Evolutionary conservation across 2,797 vertebrate genomes (phyloP).

Genomic region (Bufotes viridis): DNA sequence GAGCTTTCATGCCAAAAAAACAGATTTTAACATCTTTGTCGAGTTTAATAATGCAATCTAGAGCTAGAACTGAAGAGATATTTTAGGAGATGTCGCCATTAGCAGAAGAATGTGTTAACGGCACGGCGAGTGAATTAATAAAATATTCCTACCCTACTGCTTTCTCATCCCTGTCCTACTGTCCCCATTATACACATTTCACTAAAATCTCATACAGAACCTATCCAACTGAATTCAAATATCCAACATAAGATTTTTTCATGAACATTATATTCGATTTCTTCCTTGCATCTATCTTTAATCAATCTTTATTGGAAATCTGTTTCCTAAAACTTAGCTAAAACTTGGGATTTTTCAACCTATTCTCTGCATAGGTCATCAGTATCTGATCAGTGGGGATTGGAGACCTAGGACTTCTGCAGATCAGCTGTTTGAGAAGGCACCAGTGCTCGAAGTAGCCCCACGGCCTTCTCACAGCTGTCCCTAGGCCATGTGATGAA

Average conservation of each 20-base stretch:
- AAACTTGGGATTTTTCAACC: too few species aligned
- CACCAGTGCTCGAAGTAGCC: too few species aligned
- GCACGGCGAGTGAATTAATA: constrained; percentile 6
- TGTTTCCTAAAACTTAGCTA: not conserved
- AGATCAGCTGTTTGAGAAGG: too few species aligned
- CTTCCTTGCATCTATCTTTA: not conserved
- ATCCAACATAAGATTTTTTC: not conserved
- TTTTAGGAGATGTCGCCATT: constrained; percentile 39
- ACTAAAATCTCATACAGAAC: too few species aligned
- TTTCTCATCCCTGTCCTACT: not conserved
- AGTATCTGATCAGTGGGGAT: too few species aligned
- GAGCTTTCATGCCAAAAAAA: constrained; percentile 43
- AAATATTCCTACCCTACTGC: not conserved
- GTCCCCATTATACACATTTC: not conserved
- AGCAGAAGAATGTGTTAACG: constrained; percentile 16
- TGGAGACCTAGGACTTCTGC: too few species aligned
- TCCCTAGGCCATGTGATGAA: too few species aligned
- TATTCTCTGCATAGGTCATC: too few species aligned
- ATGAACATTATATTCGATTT: not conserved
- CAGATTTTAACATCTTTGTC: constrained; percentile 41
- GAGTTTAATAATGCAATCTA: constrained; percentile 47
- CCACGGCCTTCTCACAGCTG: too few species aligned
- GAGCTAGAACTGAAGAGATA: not conserved
- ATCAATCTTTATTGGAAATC: not conserved
- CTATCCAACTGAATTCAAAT: not conserved